These are phyloP conservation scores for Amiota mariae DNA, from an alignment of 2,888 invertebrate species.

Conservation along the genomic window DNA sequence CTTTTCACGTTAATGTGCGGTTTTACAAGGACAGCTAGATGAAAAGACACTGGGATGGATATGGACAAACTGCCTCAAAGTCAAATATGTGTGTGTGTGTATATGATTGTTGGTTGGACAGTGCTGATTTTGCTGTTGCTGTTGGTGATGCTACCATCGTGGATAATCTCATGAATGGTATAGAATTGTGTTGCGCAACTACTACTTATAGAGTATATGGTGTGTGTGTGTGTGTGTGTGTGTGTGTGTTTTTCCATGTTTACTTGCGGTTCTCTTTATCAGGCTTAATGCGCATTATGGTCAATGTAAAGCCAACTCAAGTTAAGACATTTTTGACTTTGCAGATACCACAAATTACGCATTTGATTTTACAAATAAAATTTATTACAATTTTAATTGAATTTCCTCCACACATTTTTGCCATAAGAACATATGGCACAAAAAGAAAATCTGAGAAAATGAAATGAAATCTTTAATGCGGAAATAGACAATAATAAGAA, in stretches of 20 bases:
- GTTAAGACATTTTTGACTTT: background rate
- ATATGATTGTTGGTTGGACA: background rate
- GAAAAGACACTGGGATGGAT: too few species aligned
- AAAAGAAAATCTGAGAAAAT: too few species aligned
- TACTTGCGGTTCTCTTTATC: slow-evolving; percentile 49
- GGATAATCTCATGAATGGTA: background rate
- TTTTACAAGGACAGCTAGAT: background rate
- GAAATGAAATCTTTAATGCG: too few species aligned
- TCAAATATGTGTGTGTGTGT: background rate
- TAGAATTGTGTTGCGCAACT: background rate
- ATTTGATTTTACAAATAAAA: slow-evolving; percentile 45
- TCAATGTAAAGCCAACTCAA: background rate
- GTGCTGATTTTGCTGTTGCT: too few species aligned
- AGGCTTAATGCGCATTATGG: slow-evolving; percentile 54
- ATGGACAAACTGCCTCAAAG: too few species aligned
- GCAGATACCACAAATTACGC: slow-evolving; percentile 22
- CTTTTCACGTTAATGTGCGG: slow-evolving; percentile 17
- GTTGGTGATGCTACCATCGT: background rate
- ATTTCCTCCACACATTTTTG: too few species aligned
- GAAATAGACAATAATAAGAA: too few species aligned
- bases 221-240: background rate
- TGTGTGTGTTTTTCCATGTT: background rate
- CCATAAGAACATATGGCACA: too few species aligned
- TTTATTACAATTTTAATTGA: too few species aligned
- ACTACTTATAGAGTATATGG: background rate